phyloP scores from a whole-genome alignment of 2,888 invertebrate genomes.

The Sclerodermus sp. region DNA sequence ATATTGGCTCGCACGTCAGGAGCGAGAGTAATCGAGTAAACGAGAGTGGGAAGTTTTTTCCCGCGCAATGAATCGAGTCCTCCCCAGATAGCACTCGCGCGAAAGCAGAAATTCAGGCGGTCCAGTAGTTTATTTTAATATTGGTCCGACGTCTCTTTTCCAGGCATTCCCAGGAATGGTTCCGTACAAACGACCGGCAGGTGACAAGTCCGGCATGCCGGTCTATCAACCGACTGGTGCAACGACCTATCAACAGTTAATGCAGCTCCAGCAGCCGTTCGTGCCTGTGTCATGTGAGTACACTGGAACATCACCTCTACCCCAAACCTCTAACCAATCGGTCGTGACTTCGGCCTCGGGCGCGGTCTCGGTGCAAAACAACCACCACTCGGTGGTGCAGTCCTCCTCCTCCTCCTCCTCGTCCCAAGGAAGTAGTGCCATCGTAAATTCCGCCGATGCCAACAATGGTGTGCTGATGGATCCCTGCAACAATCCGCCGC shows the following conservation, averaged over 20 bases:
- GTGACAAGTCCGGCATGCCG: slow-evolving; percentile 94
- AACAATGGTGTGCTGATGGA: slow-evolving; percentile 54
- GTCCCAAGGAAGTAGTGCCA: slow-evolving; percentile 34
- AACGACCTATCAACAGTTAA: slow-evolving; percentile 91
- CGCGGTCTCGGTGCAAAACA: neutral
- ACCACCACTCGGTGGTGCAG: slow-evolving; percentile 37
- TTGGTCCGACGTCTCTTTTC: slow-evolving; percentile 21
- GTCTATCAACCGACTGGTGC: slow-evolving; percentile 88
- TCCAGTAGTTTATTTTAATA: too few species aligned
- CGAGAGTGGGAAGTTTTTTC: too few species aligned
- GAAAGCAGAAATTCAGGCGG: too few species aligned
- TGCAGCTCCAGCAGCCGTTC: slow-evolving; percentile 93
- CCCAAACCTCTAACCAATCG: slow-evolving; percentile 59
- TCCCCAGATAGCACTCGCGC: too few species aligned
- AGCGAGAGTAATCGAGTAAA: too few species aligned
- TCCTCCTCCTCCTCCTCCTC: slow-evolving; percentile 32
- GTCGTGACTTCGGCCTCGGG: slow-evolving; percentile 41
- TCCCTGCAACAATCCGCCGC: slow-evolving; percentile 53
- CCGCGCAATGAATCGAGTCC: too few species aligned
- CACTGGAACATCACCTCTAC: slow-evolving; percentile 71
- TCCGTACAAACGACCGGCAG: slow-evolving; percentile 94
- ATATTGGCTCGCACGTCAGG: too few species aligned
- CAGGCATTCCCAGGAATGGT: slow-evolving; percentile 95
- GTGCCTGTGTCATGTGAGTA: slow-evolving; percentile 99
- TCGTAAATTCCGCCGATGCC: slow-evolving; percentile 40